These are phyloP conservation scores for Siniperca undulata DNA, from an alignment of 2,797 vertebrate species.

Conservation along the genomic window DNA sequence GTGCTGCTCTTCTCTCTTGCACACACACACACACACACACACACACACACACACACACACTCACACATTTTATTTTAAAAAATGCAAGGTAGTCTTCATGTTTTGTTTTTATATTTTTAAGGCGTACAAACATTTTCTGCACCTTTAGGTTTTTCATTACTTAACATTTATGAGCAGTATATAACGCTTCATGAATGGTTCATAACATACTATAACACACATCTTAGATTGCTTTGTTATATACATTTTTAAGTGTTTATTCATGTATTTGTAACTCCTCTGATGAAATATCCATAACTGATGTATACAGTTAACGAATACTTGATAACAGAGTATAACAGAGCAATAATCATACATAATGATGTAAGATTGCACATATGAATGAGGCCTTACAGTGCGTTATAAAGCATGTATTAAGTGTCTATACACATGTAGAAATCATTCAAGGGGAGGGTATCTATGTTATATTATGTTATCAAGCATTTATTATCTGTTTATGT, in stretches of 20 bases:
- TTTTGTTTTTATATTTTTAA: neutral
- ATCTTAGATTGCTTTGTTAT: neutral
- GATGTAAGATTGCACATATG: too few relatives aligned
- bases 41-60: neutral
- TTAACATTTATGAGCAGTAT: too few relatives aligned
- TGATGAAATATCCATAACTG: neutral
- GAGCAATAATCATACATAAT: neutral
- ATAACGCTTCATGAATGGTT: neutral
- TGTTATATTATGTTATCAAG: neutral
- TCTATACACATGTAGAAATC: neutral
- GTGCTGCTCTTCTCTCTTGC: slow-evolving; percentile 15
- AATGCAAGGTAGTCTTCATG: neutral
- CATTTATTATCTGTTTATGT: neutral
- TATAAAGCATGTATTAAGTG: neutral
- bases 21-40: slow-evolving; percentile 6
- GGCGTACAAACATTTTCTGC: neutral
- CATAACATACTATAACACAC: neutral
- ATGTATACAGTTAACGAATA: too few relatives aligned
- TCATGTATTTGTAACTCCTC: neutral
- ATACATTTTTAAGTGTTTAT: neutral
- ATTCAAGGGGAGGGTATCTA: neutral
- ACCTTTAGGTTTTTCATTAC: neutral
- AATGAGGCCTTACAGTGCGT: neutral
- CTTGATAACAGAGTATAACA: neutral
- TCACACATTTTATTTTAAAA: neutral